Evolutionary conservation across 2,888 invertebrate genomes (phyloP).

Genomic region (Sipha maydis): DNA sequence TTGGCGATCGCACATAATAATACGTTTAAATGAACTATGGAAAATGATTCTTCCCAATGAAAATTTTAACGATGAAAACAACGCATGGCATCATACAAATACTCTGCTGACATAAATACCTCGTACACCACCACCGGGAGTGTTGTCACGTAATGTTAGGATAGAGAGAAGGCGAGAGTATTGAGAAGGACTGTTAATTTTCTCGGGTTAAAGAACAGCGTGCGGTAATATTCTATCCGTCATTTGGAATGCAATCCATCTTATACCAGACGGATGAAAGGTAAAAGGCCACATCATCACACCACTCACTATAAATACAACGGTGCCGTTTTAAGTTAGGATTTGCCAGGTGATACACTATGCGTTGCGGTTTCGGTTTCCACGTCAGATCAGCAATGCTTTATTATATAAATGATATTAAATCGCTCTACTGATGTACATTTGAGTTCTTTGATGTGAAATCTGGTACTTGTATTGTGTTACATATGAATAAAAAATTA

Average conservation of each 20-base stretch:
- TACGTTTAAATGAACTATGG: not conserved
- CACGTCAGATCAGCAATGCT: not conserved
- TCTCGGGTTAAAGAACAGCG: not conserved
- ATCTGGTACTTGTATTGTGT: no score
- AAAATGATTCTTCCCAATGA: conserved; percentile 28
- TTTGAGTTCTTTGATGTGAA: not conserved
- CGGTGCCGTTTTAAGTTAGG: not conserved
- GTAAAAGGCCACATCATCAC: conserved; percentile 37
- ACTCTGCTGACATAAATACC: not conserved
- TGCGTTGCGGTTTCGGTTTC: conserved; percentile 11
- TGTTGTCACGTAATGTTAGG: not conserved
- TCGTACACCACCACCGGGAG: not conserved
- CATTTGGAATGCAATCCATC: conserved; percentile 46
- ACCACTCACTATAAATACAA: not conserved
- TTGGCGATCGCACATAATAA: no score
- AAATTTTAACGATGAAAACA: not conserved
- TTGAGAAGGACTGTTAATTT: conserved; percentile 25
- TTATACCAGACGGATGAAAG: not conserved
- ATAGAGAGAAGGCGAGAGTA: no score
- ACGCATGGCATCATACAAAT: not conserved
- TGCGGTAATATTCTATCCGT: not conserved
- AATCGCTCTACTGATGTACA: not conserved
- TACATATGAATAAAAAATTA: no score
- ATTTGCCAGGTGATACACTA: conserved; percentile 12
- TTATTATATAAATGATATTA: conserved; percentile 27